These are phyloP conservation scores for Dicyrtomina minuta DNA, from an alignment of 2,888 invertebrate genomes.

Conservation along the genomic window DNA sequence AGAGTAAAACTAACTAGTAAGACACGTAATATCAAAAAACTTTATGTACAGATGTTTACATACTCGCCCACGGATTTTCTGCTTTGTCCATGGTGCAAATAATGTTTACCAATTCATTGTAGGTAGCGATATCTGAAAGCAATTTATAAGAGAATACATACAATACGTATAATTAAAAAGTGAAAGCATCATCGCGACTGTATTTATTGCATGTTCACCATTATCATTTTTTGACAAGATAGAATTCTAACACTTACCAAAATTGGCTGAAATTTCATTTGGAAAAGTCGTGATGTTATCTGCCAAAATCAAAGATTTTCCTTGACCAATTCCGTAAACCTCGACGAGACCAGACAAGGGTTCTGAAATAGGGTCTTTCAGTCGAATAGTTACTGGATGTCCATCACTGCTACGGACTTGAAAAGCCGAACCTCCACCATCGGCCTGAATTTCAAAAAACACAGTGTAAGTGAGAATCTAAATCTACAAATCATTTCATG, in stretches of 20 bases:
- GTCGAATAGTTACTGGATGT: constrained; percentile 38
- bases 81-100: constrained; percentile 30
- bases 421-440: constrained; percentile 48
- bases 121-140: constrained; percentile 41
- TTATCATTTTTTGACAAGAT: not conserved
- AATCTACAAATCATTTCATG: not conserved
- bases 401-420: constrained; percentile 44
- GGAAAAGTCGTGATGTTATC: constrained; percentile 40
- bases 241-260: constrained; percentile 37
- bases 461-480: not conserved
- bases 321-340: constrained; percentile 48
- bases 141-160: constrained; percentile 1
- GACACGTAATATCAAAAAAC: too few relatives aligned
- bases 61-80: constrained; percentile 32
- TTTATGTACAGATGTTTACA: too few relatives aligned
- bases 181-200: not conserved
- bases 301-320: constrained; percentile 43
- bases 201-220: too few relatives aligned
- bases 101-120: constrained; percentile 39
- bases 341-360: constrained; percentile 44
- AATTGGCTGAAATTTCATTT: constrained; percentile 34
- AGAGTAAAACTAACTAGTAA: too few relatives aligned
- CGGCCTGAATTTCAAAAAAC: constrained; percentile 37
- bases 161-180: not conserved
- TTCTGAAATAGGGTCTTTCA: constrained; percentile 45